Conservation (phyloP, 2,888 invertebrate species). For the Alentia gelatinosa region DNA sequence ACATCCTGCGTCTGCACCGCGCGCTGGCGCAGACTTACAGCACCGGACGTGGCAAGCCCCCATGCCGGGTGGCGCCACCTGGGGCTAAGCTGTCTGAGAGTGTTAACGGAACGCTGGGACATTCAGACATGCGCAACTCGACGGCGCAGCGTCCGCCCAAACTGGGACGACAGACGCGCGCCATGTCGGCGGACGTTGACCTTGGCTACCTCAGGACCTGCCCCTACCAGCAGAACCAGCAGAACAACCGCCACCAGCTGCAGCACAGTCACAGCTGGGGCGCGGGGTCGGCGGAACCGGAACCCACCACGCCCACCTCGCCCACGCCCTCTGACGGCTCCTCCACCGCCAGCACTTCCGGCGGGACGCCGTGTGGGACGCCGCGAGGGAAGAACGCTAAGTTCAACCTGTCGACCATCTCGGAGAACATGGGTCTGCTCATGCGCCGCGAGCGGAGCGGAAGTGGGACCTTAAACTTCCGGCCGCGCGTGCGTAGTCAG, state of each 20-base stretch:
- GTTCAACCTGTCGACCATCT: constrained; percentile 10
- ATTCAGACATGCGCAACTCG: not conserved
- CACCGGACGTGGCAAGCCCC: not conserved
- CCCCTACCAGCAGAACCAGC: not conserved
- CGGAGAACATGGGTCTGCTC: not conserved
- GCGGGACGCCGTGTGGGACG: not conserved
- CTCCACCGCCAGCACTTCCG: not conserved
- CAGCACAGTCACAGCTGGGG: not conserved
- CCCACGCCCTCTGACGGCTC: not conserved
- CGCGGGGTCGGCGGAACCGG: not conserved
- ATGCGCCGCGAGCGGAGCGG: not conserved
- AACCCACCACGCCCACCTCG: not conserved
- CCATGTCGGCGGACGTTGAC: constrained; percentile 34
- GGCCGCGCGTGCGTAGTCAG: not conserved
- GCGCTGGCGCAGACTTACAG: constrained; percentile 20
- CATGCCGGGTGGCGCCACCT: not conserved
- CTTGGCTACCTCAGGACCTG: not conserved
- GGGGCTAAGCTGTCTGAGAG: not conserved
- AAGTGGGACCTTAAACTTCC: not conserved
- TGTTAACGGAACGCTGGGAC: not conserved
- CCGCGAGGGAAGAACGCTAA: not conserved
- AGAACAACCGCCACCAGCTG: not conserved
- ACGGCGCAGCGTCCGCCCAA: not conserved
- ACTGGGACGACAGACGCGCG: not conserved
- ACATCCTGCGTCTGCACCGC: not conserved